These are phyloP conservation scores for Andrena cerasifolii DNA, from an alignment of 1,140 invertebrate species.

Conservation along the genomic window DNA sequence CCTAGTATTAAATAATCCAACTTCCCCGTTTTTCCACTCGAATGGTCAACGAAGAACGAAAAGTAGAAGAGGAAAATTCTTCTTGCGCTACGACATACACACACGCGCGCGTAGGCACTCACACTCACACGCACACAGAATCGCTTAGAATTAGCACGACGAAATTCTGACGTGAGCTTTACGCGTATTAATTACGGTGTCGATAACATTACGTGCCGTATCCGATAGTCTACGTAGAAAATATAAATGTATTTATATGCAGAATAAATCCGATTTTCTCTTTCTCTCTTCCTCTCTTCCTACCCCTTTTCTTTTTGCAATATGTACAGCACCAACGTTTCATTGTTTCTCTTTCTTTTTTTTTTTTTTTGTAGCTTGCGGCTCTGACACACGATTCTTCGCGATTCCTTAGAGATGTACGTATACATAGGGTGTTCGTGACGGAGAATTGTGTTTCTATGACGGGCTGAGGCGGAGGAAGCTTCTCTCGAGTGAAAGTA, in stretches of 20 bases:
- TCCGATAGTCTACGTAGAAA: slow-evolving; percentile 59
- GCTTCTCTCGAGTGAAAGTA: too few species aligned
- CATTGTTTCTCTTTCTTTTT: too few species aligned
- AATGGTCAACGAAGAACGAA: slow-evolving; percentile 1
- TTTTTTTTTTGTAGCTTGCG: not conserved
- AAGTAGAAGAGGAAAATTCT: slow-evolving; percentile 1
- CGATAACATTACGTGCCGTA: slow-evolving; percentile 36
- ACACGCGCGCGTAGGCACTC: not conserved
- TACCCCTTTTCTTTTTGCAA: not conserved
- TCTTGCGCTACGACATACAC: not conserved
- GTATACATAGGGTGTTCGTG: not conserved
- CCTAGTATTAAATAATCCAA: too few species aligned
- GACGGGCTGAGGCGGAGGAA: not conserved
- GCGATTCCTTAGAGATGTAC: not conserved
- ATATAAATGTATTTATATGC: slow-evolving; percentile 62
- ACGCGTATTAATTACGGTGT: slow-evolving; percentile 17
- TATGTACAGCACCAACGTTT: slow-evolving; percentile 7
- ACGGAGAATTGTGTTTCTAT: not conserved
- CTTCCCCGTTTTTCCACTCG: not conserved
- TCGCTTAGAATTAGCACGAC: slow-evolving; percentile 26
- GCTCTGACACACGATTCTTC: not conserved
- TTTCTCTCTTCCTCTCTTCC: not conserved
- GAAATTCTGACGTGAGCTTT: slow-evolving; percentile 14
- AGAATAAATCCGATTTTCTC: slow-evolving; percentile 31
- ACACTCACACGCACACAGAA: not conserved